Evolutionary conservation across 2,888 invertebrate genomes (phyloP), one percentile per base, ranked within the genome.

Genomic region (Apoda limacodes): DNA sequence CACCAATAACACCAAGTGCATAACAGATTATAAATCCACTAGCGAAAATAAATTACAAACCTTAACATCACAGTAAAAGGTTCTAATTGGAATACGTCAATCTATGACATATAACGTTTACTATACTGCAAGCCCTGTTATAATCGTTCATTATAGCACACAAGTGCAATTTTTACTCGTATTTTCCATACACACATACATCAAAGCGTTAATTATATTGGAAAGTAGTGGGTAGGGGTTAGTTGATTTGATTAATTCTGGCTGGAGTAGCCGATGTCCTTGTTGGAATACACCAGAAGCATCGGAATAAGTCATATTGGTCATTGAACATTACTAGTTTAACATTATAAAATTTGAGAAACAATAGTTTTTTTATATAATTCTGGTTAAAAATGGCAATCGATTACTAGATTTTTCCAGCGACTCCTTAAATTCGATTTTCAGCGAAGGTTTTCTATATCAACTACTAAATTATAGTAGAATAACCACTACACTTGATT

Each of bases 191-290:
- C 61, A 72, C 75, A 63, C 75, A 71, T 68, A 72, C 70, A 64
- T 56, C 63, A 63, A 60, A 51, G 68, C 71, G 75, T 78, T 80
- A 80, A 80, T 80, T 80, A 80, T 76, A 80, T 80, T 75, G 72
- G 76, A 76, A 80, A 80, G 76, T 75, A 69, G 71, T 74, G 67
- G 72, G 74, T 68, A 63, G 75, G 80, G 78, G 80, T 70, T 68
- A 71, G 61, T 72, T 80, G 80, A 80, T 80, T 80, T 80, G 80
- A 80, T 80, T 80, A 80, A 80, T 80, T 76, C 76, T 63, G 72
- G 69, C 69, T 60, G 55, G 68, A 75, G 64, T 63, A 63, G 61
- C 55, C 58, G 60, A 55, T 62, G 63, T 63, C 64, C 70, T 74
- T 66, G 71, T 65, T 70, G 60, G 64, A 17, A 62, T 65, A 64